phyloP scores from a whole-genome alignment of 92 coral and sea anemone species.

The Umimayanthus kanabou region DNA sequence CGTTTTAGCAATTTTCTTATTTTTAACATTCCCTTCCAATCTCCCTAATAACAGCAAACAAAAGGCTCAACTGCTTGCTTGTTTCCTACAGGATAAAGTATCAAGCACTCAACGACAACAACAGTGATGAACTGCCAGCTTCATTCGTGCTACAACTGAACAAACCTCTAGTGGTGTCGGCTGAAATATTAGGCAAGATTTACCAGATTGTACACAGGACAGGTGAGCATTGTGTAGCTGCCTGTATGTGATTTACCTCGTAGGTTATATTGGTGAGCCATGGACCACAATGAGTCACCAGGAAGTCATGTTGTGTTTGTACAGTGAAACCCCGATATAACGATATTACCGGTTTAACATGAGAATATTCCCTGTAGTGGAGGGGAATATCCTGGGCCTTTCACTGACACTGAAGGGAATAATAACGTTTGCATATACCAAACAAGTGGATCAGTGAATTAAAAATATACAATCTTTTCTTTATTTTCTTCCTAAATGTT shows the following conservation, averaged over 20 bases:
- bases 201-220: constrained; percentile 59
- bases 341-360: too few relatives aligned
- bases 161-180: constrained; percentile 84
- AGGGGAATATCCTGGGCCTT: too few relatives aligned
- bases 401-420: too few relatives aligned
- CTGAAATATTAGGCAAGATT: constrained; percentile 77
- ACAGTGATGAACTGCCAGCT: constrained; percentile 91
- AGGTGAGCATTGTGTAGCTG: constrained; percentile 46
- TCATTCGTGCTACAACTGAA: constrained; percentile 88
- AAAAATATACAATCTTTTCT: too few relatives aligned
- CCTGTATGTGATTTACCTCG: neutral
- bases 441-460: too few relatives aligned
- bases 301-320: too few relatives aligned
- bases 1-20: neutral
- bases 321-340: too few relatives aligned
- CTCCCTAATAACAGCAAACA: neutral
- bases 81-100: constrained; percentile 71
- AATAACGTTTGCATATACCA: too few relatives aligned
- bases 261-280: neutral
- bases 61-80: neutral
- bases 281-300: neutral
- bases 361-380: too few relatives aligned
- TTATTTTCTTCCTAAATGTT: too few relatives aligned
- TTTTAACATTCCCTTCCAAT: neutral
- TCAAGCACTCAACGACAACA: constrained; percentile 81